Base-by-base conservation (phyloP, 2,113 vertebrate genomes). In the Rhipidura dahli region DNA sequence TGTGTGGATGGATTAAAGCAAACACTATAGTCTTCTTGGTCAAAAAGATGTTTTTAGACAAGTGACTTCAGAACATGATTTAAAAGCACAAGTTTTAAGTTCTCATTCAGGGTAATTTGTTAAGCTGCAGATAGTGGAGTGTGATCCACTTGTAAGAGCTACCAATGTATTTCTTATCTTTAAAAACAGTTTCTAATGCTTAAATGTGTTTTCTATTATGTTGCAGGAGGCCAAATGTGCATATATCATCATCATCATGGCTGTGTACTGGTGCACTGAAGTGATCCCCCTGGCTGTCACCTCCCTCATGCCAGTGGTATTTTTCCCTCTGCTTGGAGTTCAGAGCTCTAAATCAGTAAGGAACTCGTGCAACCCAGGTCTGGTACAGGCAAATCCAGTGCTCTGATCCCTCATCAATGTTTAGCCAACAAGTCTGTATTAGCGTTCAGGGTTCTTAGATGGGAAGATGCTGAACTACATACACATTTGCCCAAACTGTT, bases 261-360 rank as follows among this genome's bases (percentile, higher is more conserved):
- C 99, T 6, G 97, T 98, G 31, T 99, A 98, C 96, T 99, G 99
- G 99, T 99, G 99, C 97, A 99, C 99, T 4, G 99, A 99, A 91
- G 99, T 99, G 70, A 98, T 99, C 45, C 99, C 99, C 0, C 96
- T 99, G 96, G 98, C 99, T 19, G 83, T 99, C 64, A 99, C 99
- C 1, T 97, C 99, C 35, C 98, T 99, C 88, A 92, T 99, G 61
- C 99, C 99, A 7, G 98, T 97, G 22, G 61, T 99, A 22, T 98
- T 99, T 37, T 99, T 99, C 96, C 99, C 99, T 16, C 87, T 99
- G 81, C 98, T 99, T 93, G 99, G 98, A 87, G 98, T 99, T 93
- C 98, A 98, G 98, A 96, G 98, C 73, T 99, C 99, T 83, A 99
- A 98, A 98, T 93, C 98, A 72, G 99, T 99, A 97, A 97, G 98